phyloP scores from a whole-genome alignment of 2,113 vertebrate genomes.

The Neofelis nebulosa region DNA sequence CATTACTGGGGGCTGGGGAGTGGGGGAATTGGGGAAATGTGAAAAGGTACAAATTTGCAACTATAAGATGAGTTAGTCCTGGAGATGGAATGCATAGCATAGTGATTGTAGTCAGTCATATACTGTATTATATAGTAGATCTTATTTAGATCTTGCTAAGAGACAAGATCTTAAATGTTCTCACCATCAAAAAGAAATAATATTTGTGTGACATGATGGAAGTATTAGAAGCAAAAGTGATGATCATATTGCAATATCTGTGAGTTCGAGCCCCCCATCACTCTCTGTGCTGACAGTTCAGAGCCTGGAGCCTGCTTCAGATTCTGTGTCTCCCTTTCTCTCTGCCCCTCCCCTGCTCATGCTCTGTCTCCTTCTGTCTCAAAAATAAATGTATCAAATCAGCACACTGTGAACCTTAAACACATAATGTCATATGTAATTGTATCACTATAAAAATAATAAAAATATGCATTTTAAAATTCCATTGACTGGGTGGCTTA shows the following conservation, averaged over 20 bases:
- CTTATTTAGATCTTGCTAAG: background rate
- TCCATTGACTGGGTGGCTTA: background rate
- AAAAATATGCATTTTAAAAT: background rate
- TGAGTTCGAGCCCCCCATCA: no score
- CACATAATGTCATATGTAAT: background rate
- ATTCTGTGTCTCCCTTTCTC: no score
- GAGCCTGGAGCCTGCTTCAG: no score
- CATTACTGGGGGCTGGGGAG: background rate
- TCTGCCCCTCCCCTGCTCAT: no score
- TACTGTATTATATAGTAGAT: background rate
- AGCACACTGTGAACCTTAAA: background rate
- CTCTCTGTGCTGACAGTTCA: no score
- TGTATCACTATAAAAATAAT: background rate
- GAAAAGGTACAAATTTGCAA: background rate
- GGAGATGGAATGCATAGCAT: background rate
- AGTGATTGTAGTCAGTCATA: background rate
- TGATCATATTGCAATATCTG: background rate
- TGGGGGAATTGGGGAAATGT: background rate
- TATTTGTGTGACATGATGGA: background rate
- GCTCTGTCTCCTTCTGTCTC: no score
- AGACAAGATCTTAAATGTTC: background rate
- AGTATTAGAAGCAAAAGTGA: background rate
- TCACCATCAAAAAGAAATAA: background rate
- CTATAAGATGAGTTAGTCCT: background rate
- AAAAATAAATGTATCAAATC: background rate